Conservation (phyloP, 2,113 vertebrate genomes). For the rat (Rattus norvegicus) region DNA sequence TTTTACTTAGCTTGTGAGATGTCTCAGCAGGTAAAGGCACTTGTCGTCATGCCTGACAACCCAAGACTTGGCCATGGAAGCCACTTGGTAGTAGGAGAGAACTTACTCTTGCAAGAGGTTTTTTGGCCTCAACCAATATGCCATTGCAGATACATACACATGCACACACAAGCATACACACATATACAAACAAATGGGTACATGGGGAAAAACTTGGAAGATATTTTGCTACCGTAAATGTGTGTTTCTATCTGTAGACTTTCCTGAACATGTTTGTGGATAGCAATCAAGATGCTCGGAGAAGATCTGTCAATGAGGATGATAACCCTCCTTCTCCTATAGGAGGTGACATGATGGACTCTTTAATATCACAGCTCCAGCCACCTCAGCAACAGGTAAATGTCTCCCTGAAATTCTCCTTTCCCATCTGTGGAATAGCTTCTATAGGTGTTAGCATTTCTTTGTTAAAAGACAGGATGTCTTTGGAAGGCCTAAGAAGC, state of each 20-base stretch:
- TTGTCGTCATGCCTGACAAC: not conserved
- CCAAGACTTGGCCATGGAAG: not conserved
- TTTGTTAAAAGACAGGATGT: slow-evolving; percentile 49
- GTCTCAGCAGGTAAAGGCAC: not conserved
- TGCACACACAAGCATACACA: not conserved
- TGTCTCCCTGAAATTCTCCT: slow-evolving; percentile 48
- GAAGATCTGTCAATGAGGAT: slow-evolving; percentile 97
- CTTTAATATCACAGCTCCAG: slow-evolving; percentile 93
- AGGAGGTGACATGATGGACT: slow-evolving; percentile 96
- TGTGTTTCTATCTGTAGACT: slow-evolving; percentile 88
- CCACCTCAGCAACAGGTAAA: slow-evolving; percentile 90
- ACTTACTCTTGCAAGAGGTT: not conserved
- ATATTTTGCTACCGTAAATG: slow-evolving; percentile 37
- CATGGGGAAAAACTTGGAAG: not conserved
- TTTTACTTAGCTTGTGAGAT: not conserved
- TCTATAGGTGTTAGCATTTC: not conserved
- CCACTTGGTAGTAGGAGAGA: not conserved
- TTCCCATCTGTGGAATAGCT: slow-evolving; percentile 9
- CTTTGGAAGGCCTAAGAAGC: not conserved
- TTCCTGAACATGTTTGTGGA: slow-evolving; percentile 99
- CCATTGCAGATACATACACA: not conserved
- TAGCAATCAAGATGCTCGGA: slow-evolving; percentile 97
- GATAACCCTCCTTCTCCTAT: slow-evolving; percentile 99
- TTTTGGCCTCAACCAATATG: not conserved
- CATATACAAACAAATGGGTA: not conserved